Evolutionary conservation across 2,888 invertebrate species (phyloP).

Genomic region (Archips crataeganus): DNA sequence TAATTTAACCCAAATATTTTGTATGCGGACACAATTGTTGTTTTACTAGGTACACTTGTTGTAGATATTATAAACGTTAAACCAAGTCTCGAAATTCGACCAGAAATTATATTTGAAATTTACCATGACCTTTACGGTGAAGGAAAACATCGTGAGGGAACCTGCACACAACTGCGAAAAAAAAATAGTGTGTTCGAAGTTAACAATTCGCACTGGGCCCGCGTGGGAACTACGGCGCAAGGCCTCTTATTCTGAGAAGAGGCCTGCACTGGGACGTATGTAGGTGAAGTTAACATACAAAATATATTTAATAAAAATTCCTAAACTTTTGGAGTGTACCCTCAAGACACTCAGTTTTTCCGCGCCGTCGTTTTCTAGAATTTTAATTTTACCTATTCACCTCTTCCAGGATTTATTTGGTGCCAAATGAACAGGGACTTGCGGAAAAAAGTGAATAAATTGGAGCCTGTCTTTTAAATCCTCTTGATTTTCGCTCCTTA

Average conservation of each 20-base stretch:
- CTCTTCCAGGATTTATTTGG: neutral
- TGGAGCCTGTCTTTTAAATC: neutral
- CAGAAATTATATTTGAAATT: neutral
- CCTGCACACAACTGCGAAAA: too few species aligned
- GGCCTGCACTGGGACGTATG: too few species aligned
- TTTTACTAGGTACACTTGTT: neutral
- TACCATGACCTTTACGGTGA: too few species aligned
- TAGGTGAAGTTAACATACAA: neutral
- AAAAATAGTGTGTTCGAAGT: too few species aligned
- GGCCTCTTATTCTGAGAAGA: too few species aligned
- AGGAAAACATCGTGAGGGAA: too few species aligned
- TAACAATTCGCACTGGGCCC: too few species aligned
- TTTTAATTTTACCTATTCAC: neutral
- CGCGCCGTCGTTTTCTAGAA: neutral
- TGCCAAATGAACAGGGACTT: neutral
- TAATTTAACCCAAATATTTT: neutral
- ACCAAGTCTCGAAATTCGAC: neutral
- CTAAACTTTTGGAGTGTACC: neutral
- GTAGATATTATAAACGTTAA: neutral
- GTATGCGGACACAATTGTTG: slow-evolving; percentile 4
- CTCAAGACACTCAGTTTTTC: neutral
- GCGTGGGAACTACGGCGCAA: too few species aligned
- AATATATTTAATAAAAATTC: too few species aligned
- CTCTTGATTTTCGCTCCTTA: neutral
- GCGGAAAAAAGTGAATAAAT: neutral